Base-by-base conservation (phyloP, 2,888 invertebrate genomes). In the Hemistola chrysoprasaria region DNA sequence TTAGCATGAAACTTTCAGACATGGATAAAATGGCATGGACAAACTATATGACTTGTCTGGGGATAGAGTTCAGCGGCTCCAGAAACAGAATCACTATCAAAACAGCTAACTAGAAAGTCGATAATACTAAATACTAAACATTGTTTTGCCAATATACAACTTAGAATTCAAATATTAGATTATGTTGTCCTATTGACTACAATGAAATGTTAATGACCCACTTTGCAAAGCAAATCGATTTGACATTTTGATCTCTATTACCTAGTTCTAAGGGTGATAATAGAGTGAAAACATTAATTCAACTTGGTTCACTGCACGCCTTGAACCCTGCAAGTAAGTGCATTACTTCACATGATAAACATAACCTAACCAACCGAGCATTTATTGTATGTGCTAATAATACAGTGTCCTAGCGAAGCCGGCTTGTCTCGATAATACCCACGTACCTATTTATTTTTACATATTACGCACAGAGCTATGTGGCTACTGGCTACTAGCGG, bases 391-490 rank as follows among this genome's bases (percentile, higher is more conserved):
- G 64, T 70, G 75, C 79, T 83, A 86, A 80, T 83, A 84, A 83
- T 86, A 86, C 72, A 64, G 74, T 77, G 82, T 78, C 77, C 79
- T 77, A 65, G 70, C 67, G 64, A 78, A 82, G 79, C 78, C 81
- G 83, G 85, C 76, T 75, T 83, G 84, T 84, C 86, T 85, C 78
- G 79, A 82, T 85, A 85, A 80, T 83, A 81, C 78, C 69, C 75
- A 77, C 70, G 79, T 85, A 55, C 50, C 44, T 52, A 86, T 87
- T 87, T 87, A 88, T 88, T 88, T 87, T 86, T 88, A 87, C 81
- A 73, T 85, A 76, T 88, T 87, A 86, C 87, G 84, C 79, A 75
- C 80, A 78, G 83, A 83, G 86, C 86, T 86, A 85, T 84, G 84
- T 76, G 73, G 56, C 16, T 2, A 16, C 16, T 4, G 16, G 16